Evolutionary conservation across 64 coral and sea anemone genomes (phyloP).

Genomic region (Stichodactyla helianthus): DNA sequence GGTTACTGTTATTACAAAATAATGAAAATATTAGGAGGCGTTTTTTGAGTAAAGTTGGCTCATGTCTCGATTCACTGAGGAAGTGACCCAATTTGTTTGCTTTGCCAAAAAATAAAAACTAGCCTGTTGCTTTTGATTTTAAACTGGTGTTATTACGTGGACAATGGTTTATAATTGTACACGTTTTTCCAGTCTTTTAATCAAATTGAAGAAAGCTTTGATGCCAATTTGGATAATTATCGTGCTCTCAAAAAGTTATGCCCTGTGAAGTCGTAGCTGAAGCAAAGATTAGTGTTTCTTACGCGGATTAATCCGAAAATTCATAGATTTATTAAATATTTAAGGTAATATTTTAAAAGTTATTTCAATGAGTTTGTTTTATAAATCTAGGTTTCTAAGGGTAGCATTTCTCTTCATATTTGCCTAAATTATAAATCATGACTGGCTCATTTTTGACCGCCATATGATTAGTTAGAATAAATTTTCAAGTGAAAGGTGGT

Average conservation of each 20-base stretch:
- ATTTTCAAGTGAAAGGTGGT: not conserved
- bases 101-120: not conserved
- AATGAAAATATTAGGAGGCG: not conserved
- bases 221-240: not conserved
- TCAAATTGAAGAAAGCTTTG: not conserved
- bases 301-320: not conserved
- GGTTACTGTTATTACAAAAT: not conserved
- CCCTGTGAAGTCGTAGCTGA: not conserved
- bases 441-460: not conserved
- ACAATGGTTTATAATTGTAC: not conserved
- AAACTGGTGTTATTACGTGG: not conserved
- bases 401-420: not conserved
- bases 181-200: not conserved
- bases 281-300: not conserved
- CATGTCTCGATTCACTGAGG: not conserved
- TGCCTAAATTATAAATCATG: not conserved
- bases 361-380: not conserved
- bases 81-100: not conserved
- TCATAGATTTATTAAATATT: conserved; percentile 12
- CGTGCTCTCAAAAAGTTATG: not conserved
- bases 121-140: not conserved
- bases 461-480: not conserved
- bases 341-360: not conserved
- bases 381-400: not conserved
- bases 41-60: not conserved